A percentile compares a stretch with the other conserved stretches of the same genome.
Evolutionary conservation across 2,888 invertebrate species (phyloP).

Genomic region (Netelia virgata): DNA sequence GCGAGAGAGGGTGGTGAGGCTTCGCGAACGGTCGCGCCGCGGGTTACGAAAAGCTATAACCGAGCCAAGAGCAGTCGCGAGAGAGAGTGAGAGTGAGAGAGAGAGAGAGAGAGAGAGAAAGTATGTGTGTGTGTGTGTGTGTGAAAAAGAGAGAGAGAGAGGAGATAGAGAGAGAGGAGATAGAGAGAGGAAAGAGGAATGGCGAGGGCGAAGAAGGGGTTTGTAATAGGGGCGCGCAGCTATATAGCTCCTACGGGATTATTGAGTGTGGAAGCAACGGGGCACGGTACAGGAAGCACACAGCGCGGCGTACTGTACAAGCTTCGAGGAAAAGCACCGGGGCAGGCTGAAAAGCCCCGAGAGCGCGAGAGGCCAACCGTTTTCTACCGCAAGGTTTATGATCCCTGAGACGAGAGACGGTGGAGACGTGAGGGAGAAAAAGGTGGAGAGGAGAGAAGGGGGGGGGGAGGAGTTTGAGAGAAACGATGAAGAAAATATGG

Average conservation of each 20-base stretch:
- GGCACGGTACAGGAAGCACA: constrained; percentile 26
- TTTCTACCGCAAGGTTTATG: constrained; percentile 81
- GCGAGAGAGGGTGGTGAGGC: not conserved
- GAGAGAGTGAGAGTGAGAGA: constrained; percentile 20
- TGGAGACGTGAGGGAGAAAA: constrained; percentile 59
- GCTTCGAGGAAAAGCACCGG: not conserved
- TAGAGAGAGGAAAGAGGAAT: constrained; percentile 24
- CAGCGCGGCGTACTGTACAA: not conserved
- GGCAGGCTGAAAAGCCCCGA: constrained; percentile 81
- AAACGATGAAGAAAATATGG: constrained; percentile 16
- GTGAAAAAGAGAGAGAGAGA: constrained; percentile 12
- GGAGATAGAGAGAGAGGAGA: constrained; percentile 11
- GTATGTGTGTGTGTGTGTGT: too few species aligned
- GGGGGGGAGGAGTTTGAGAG: constrained; percentile 49
- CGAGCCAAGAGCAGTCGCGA: not conserved
- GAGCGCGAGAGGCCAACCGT: constrained; percentile 73
- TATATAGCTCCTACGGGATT: constrained; percentile 78
- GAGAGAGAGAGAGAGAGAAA: constrained; percentile 11
- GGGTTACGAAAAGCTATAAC: constrained; percentile 17
- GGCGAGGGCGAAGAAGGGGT: constrained; percentile 52
- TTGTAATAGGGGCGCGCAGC: constrained; percentile 77
- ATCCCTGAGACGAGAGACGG: constrained; percentile 73
- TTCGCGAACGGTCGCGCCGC: constrained; percentile 19
- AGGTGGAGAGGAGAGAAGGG: constrained; percentile 5
- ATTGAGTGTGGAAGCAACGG: constrained; percentile 78